Evolutionary conservation across 2,113 vertebrate genomes (phyloP).

Genomic region (Rhinoderma darwinii): DNA sequence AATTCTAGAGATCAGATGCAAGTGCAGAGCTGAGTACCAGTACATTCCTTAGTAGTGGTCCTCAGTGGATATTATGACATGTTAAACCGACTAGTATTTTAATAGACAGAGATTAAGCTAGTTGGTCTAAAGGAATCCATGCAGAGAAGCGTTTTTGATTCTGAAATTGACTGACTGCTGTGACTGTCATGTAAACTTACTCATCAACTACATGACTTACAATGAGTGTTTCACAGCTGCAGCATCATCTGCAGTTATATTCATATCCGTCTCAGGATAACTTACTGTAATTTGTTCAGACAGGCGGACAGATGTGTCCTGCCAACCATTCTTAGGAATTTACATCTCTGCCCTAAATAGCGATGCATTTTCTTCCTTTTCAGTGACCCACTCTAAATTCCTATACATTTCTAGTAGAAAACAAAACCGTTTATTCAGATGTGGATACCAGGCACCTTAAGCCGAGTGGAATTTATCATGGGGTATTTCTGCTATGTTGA

Average conservation of each 20-base stretch:
- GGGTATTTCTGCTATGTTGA: not conserved
- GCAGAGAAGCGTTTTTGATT: not conserved
- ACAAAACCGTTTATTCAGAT: not conserved
- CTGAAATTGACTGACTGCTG: not conserved
- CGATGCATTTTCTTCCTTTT: not conserved
- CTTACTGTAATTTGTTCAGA: not conserved
- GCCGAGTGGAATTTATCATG: not conserved
- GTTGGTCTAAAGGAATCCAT: not conserved
- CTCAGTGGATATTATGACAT: not conserved
- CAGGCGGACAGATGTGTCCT: constrained; percentile 1
- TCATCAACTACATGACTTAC: not conserved
- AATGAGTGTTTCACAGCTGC: constrained; percentile 4
- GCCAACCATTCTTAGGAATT: not conserved
- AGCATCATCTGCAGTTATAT: not conserved
- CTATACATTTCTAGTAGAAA: not conserved
- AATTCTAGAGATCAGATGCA: not conserved
- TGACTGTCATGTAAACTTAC: not conserved
- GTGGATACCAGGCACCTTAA: not conserved
- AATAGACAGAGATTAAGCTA: not conserved
- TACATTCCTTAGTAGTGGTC: not conserved
- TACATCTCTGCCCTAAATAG: not conserved
- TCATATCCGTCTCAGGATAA: not conserved
- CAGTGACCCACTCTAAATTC: not conserved
- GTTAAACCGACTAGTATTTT: not conserved
- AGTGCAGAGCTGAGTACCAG: not conserved